Percentiles rank a stretch among this genome's conserved stretches.
These are phyloP conservation scores for Carcinoscorpius rotundicauda DNA, from an alignment of 1,140 invertebrate species.

Conservation along the genomic window DNA sequence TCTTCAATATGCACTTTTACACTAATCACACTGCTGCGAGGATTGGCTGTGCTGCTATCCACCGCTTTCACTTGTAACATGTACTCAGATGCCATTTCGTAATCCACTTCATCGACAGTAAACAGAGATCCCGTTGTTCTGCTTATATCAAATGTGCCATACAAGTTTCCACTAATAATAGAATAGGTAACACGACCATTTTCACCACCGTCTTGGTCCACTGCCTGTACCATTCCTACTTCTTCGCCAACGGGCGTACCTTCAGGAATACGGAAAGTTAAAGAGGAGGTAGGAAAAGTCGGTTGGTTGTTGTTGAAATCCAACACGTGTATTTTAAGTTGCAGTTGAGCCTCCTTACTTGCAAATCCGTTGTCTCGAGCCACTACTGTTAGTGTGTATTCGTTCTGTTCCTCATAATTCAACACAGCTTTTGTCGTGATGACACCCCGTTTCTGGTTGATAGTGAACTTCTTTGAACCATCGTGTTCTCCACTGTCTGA, in stretches of 20 bases:
- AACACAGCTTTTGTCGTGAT: slow-evolving; percentile 73
- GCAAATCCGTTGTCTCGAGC: slow-evolving; percentile 75
- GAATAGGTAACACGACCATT: slow-evolving; percentile 82
- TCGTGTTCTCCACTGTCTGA: slow-evolving; percentile 33
- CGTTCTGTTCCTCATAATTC: slow-evolving; percentile 77
- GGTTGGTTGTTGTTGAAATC: slow-evolving; percentile 87
- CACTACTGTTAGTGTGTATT: slow-evolving; percentile 70
- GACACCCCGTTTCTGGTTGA: slow-evolving; percentile 70
- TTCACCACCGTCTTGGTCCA: slow-evolving; percentile 73
- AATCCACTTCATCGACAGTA: slow-evolving; percentile 66
- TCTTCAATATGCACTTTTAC: slow-evolving; percentile 79
- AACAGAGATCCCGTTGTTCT: slow-evolving; percentile 66
- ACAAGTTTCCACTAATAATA: slow-evolving; percentile 63
- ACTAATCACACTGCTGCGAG: slow-evolving; percentile 72
- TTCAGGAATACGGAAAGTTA: slow-evolving; percentile 73
- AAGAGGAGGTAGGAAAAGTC: slow-evolving; percentile 67
- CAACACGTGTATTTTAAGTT: slow-evolving; percentile 63
- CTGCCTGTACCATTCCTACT: slow-evolving; percentile 57
- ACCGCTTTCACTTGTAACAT: slow-evolving; percentile 73
- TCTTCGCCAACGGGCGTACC: slow-evolving; percentile 53
- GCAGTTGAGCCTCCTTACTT: slow-evolving; percentile 60
- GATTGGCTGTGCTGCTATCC: slow-evolving; percentile 75
- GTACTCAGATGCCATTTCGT: slow-evolving; percentile 70
- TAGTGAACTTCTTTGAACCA: slow-evolving; percentile 66
- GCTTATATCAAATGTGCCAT: slow-evolving; percentile 77